Evolutionary conservation across 2,888 invertebrate species (phyloP), one percentile per base, ranked within the genome.

Genomic region (Elegia similella): DNA sequence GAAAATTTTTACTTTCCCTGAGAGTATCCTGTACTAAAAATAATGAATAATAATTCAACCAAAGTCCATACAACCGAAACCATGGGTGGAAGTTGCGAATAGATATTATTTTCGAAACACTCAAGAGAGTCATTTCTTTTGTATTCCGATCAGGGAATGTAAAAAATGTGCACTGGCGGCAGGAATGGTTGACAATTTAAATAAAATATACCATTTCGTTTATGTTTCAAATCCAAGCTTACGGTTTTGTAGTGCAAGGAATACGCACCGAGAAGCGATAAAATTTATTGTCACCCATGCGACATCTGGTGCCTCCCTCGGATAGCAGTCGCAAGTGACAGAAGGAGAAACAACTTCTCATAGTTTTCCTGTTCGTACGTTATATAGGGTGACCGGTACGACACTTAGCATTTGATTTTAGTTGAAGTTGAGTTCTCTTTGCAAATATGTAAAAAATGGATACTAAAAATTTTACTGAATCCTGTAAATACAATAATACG

Each of bases 251-350:
- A 84, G 86, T 83, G 83, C 67, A 68, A 78, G 78, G 81, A 80
- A 80, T 86, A 85, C 87, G 86, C 84, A 82, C 80, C n/a, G 15
- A 77, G 83, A 80, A 82, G 81, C 86, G 85, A 88, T 89, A 88
- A 88, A 91, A 89, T 91, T 89, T 91, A 90, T 89, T 88, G 88
- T 89, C 90, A 86, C 88, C 83, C 82, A 73, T 72, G 79, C 82
- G 84, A 86, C 90, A 91, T 90, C 90, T 91, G 89, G 85, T 87
- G 84, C 86, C 84, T 73, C 82, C 86, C 78, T 72, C 69, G 67
- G 55, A 55, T 48, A 55, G 56, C 61, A 52, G 68, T 60, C 6
- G 7, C 68, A 73, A 78, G 70, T 32, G 2, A 66, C 1, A 55
- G 17, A 48, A n/a, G 15, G 34, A 48, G 12, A 38, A 38, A 38